phyloP scores from a whole-genome alignment of 2,797 vertebrate species.

The Falco columbarius region DNA sequence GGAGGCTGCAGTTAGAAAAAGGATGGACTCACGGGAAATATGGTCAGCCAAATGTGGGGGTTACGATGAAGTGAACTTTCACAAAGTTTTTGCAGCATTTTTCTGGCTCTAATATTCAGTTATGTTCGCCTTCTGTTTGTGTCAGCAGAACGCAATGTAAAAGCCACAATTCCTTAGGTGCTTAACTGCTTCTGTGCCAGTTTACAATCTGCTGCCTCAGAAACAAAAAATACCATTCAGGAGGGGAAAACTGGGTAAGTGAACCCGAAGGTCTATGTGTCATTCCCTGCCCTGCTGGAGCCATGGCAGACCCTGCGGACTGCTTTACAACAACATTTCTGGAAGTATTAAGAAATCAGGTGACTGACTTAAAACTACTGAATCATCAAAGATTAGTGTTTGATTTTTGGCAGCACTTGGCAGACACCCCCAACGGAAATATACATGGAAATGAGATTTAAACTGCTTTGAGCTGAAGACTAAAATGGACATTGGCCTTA shows the following conservation, averaged over 20 bases:
- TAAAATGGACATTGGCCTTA: neutral
- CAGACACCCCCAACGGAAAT: neutral
- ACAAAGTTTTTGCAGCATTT: neutral
- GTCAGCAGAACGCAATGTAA: neutral
- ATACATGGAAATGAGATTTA: neutral
- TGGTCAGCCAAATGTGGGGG: neutral
- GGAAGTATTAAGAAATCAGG: neutral
- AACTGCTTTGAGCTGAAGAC: neutral
- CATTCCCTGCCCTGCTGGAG: neutral
- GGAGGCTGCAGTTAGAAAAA: neutral
- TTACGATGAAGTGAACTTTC: neutral
- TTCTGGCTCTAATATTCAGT: neutral
- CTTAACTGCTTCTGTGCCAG: slow-evolving; percentile 8
- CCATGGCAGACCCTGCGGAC: fast-evolving
- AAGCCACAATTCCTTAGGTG: neutral
- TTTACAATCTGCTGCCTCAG: neutral
- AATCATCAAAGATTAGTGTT: neutral
- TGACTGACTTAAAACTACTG: neutral
- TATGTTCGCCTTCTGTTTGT: neutral
- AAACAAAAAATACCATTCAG: neutral
- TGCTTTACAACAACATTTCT: neutral
- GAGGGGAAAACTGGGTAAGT: neutral
- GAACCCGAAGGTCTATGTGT: fast-evolving
- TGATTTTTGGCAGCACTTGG: neutral
- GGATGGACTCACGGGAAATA: neutral